Evolutionary conservation across 2,888 invertebrate species (phyloP).

Genomic region (Troilus luridus): DNA sequence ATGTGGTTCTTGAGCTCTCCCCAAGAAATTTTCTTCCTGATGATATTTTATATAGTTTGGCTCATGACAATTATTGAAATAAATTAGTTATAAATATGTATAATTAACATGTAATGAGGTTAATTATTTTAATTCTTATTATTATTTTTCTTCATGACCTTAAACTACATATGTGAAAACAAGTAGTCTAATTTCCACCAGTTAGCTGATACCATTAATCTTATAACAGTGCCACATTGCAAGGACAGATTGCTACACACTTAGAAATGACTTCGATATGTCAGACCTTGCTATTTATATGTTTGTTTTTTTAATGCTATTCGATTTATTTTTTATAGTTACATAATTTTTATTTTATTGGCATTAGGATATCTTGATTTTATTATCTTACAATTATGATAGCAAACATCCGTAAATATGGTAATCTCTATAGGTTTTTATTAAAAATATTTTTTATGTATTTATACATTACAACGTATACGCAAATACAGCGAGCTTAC

Average conservation of each 20-base stretch:
- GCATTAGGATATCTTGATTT: neutral
- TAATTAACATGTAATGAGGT: too few relatives aligned
- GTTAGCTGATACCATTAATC: neutral
- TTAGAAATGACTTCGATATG: neutral
- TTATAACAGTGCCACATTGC: neutral
- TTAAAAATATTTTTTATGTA: too few relatives aligned
- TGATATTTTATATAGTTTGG: too few relatives aligned
- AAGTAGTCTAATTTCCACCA: neutral
- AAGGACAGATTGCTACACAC: neutral
- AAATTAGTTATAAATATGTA: too few relatives aligned
- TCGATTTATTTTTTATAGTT: neutral
- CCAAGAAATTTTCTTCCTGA: too few relatives aligned
- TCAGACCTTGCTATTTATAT: constrained; percentile 3
- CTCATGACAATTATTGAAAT: too few relatives aligned
- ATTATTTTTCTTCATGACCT: neutral
- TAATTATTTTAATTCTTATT: neutral
- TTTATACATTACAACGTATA: too few relatives aligned
- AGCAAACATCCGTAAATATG: too few relatives aligned
- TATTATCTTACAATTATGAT: neutral
- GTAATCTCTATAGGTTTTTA: too few relatives aligned
- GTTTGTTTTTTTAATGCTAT: neutral
- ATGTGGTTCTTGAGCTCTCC: too few relatives aligned
- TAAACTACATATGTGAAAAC: neutral
- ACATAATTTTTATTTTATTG: neutral
- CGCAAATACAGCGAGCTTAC: too few relatives aligned